These are phyloP conservation scores for Patella ulyssiponensis DNA, from an alignment of 2,888 invertebrate genomes.

Conservation along the genomic window DNA sequence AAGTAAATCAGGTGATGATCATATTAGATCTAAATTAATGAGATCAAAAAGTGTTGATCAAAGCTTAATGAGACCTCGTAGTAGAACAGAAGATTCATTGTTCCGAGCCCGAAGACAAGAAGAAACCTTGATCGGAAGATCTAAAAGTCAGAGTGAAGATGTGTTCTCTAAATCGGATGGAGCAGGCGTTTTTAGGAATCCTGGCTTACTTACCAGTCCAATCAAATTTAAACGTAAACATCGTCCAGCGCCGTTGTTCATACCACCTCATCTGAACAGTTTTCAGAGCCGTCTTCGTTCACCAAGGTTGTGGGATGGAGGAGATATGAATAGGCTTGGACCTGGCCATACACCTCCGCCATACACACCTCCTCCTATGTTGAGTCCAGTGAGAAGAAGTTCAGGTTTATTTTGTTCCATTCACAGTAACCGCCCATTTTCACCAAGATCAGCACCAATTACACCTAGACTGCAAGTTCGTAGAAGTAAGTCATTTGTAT, in stretches of 20 bases:
- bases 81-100: constrained; percentile 55
- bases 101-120: constrained; percentile 54
- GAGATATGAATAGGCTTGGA: constrained; percentile 36
- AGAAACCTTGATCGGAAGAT: constrained; percentile 38
- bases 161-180: constrained; percentile 74
- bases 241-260: constrained; percentile 72
- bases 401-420: constrained; percentile 83
- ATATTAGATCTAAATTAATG: constrained; percentile 42
- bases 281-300: constrained; percentile 76
- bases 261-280: constrained; percentile 73
- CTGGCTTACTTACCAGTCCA: constrained; percentile 78
- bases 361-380: constrained; percentile 94
- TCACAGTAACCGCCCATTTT: constrained; percentile 47
- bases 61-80: constrained; percentile 58
- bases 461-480: constrained; percentile 45
- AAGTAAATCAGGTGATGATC: constrained; percentile 63
- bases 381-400: constrained; percentile 91
- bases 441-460: constrained; percentile 70
- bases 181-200: constrained; percentile 85
- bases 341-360: constrained; percentile 74
- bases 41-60: constrained; percentile 59
- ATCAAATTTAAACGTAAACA: constrained; percentile 68
- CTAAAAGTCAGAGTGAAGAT: constrained; percentile 41
- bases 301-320: constrained; percentile 68
- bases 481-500: constrained; percentile 19